Evolutionary conservation across 2,888 invertebrate genomes (phyloP), one percentile per base, ranked within the genome.

Genomic region (Esperia sulphurella): DNA sequence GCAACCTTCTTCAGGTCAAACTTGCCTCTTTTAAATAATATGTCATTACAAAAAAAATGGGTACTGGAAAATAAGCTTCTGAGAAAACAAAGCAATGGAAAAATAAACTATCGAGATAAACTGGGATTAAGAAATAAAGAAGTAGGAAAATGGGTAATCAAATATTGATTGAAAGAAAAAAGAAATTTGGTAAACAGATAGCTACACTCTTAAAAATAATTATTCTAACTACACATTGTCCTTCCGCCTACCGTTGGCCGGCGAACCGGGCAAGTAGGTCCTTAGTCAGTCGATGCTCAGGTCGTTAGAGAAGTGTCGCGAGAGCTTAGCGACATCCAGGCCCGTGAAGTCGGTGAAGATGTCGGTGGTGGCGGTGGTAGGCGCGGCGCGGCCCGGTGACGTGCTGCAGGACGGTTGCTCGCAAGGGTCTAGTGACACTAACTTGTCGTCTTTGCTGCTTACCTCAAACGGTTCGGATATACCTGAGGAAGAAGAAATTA

Each of bases 221-320:
- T 9, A 21, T 21, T 2, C 21, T 21, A 14, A 9, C 14, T 14
- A 39, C 4, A 8, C 13, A 8, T 39, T 39, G 39, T 39, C 39
- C 39, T 14, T 39, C 39, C 66, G 68, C 54, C 79, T 75, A 46
- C 59, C 64, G 14, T 57, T 66, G 8, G 75, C 75, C 51, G 88
- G 87, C n/a, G 88, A 86, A 35, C 83, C 79, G 43, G 85, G 90
- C 71, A 83, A 62, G 71, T 84, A 87, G 43, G 67, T 68, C 73
- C 72, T 90, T 81, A 90, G 88, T 90, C 90, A 90, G 84, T 90
- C 90, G 48, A 90, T 86, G 54, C 80, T 87, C 14, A 90, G 71
- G 51, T 90, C 90, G 65, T 90, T 85, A 0, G 88, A 79, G 74
- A 88, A 88, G 48, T 90, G 89, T 14, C 89, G 78, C 44, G 88